phyloP scores from a whole-genome alignment of 2,113 vertebrate genomes.

The Dendrocopos noguchii region DNA sequence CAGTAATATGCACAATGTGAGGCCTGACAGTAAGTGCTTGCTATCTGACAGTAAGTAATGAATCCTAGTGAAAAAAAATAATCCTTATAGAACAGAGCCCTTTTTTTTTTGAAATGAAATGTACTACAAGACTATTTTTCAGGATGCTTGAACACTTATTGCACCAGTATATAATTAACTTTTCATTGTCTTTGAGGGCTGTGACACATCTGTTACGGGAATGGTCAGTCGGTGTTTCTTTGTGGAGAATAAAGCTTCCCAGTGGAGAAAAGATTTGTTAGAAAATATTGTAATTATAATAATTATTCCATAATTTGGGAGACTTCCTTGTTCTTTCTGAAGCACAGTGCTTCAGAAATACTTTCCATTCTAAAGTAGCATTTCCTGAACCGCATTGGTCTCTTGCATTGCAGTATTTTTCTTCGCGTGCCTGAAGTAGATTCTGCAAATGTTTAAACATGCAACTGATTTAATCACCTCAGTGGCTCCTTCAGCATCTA shows the following conservation, averaged over 20 bases:
- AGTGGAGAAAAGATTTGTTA: not conserved
- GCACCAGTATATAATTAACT: conserved; percentile 47
- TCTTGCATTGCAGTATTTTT: not conserved
- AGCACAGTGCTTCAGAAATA: not conserved
- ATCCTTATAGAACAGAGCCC: not conserved
- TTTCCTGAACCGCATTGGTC: not conserved
- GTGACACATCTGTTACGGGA: conserved; percentile 12
- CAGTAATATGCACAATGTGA: conserved; percentile 53
- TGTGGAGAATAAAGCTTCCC: not conserved
- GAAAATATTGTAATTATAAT: not conserved
- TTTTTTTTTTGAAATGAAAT: conserved; percentile 55
- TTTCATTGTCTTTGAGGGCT: conserved; percentile 27
- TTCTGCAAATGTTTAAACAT: not conserved
- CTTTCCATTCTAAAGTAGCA: not conserved
- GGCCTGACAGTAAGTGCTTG: conserved; percentile 55
- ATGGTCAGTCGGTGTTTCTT: conserved; percentile 18
- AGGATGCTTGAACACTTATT: conserved; percentile 51
- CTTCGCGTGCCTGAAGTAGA: not conserved
- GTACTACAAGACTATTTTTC: conserved; percentile 38
- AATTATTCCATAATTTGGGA: not conserved
- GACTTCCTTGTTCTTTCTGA: not conserved
- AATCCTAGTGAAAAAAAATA: conserved; percentile 43
- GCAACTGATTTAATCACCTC: not conserved
- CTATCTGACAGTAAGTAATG: conserved; percentile 52
- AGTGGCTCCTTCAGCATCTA: not conserved